phyloP scores from a whole-genome alignment of 2,797 vertebrate species.

The Psittacula echo region DNA sequence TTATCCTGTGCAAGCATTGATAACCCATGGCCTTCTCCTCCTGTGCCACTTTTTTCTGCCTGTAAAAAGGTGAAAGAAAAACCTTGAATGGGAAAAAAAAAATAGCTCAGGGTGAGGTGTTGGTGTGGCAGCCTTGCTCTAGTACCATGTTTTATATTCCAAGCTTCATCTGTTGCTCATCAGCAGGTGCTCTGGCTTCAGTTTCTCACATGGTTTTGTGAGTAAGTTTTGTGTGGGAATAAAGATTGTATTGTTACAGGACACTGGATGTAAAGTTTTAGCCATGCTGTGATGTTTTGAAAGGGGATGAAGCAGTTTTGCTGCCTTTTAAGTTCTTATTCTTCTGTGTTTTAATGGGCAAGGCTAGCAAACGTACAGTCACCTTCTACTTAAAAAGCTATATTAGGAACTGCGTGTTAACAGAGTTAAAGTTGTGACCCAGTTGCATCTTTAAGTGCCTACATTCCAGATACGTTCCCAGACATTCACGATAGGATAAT shows the following conservation, averaged over 20 bases:
- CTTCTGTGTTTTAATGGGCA: background rate
- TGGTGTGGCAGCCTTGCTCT: background rate
- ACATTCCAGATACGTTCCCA: background rate
- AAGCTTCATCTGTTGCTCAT: constrained; percentile 5
- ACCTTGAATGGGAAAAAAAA: background rate
- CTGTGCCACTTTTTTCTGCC: background rate
- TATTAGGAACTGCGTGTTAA: background rate
- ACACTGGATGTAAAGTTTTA: background rate
- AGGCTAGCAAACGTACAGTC: background rate
- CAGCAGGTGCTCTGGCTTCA: constrained; percentile 22
- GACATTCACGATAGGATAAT: background rate
- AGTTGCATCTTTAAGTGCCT: background rate
- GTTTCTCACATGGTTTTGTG: background rate
- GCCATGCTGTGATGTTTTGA: background rate
- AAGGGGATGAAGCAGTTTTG: background rate
- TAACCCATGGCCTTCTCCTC: background rate
- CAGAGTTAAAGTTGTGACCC: background rate
- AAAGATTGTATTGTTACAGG: background rate
- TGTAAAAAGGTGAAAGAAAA: background rate
- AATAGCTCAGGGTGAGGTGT: background rate
- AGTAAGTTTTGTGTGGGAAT: constrained; percentile 26
- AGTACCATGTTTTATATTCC: background rate
- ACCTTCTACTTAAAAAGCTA: background rate
- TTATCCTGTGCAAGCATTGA: background rate
- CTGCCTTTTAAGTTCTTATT: background rate